A percentile compares a stretch with the other conserved stretches of the same genome.
These are phyloP conservation scores for Amblyjoppa fuscipennis DNA, from an alignment of 2,888 invertebrate genomes.

Conservation along the genomic window DNA sequence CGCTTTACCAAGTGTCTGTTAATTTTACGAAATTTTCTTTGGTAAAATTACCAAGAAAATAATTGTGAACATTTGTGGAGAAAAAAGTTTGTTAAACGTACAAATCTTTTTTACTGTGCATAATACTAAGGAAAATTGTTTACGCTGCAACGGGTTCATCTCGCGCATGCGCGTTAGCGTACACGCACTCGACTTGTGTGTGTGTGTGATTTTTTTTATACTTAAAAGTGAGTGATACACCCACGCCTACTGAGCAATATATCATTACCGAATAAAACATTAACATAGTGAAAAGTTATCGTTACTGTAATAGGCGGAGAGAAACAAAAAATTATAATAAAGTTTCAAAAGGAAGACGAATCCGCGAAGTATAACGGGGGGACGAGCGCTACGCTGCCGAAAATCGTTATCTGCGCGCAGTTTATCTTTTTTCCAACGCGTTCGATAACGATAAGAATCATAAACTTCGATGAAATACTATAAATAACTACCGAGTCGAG, in stretches of 20 bases:
- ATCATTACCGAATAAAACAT: slow-evolving; percentile 61
- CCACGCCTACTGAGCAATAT: slow-evolving; percentile 70
- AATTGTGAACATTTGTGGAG: too few relatives aligned
- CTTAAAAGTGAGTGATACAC: slow-evolving; percentile 66
- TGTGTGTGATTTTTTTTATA: slow-evolving; percentile 12
- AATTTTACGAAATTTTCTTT: too few relatives aligned
- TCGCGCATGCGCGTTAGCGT: slow-evolving; percentile 11
- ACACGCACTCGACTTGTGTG: not conserved
- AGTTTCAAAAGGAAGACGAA: slow-evolving; percentile 65
- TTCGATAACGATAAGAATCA: slow-evolving; percentile 49
- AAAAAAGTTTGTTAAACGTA: too few relatives aligned
- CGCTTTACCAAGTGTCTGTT: too few relatives aligned
- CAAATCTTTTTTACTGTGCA: not conserved
- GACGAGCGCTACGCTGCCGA: slow-evolving; percentile 12
- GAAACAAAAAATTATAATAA: slow-evolving; percentile 27
- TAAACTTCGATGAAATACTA: slow-evolving; percentile 63
- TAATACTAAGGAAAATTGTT: slow-evolving; percentile 69
- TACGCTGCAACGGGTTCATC: slow-evolving; percentile 42
- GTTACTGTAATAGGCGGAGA: slow-evolving; percentile 38
- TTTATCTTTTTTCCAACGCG: slow-evolving; percentile 9
- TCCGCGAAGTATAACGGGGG: slow-evolving; percentile 55
- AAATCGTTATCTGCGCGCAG: slow-evolving; percentile 23
- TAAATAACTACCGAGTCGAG: slow-evolving; percentile 77
- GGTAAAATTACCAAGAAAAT: too few relatives aligned
- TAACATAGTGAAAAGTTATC: slow-evolving; percentile 46